A percentile compares a stretch with the other conserved stretches of the same genome.
phyloP scores from a whole-genome alignment of 2,797 vertebrate species.

The Cyclura pinguis region DNA sequence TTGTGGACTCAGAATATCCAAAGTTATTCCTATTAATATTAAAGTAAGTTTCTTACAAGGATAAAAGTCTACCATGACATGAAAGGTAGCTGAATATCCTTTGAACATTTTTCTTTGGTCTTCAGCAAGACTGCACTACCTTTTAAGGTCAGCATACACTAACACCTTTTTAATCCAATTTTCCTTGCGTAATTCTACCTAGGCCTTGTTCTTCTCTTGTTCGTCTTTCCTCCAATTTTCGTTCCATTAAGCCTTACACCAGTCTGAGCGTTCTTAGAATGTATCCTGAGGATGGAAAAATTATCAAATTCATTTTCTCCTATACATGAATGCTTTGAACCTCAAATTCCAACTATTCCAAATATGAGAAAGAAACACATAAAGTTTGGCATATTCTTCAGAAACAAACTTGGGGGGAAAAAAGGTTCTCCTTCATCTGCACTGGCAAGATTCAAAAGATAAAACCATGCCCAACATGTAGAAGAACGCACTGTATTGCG shows the following conservation, averaged over 20 bases:
- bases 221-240: background rate
- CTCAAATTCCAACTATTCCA: background rate
- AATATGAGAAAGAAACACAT: background rate
- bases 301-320: too few relatives aligned
- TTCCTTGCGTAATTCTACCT: background rate
- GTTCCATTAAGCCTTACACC: background rate
- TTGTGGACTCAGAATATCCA: background rate
- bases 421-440: background rate
- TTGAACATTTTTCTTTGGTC: background rate
- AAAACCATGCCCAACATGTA: background rate
- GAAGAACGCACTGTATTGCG: background rate
- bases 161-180: background rate
- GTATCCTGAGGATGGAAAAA: too few relatives aligned
- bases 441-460: background rate
- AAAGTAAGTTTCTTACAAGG: background rate
- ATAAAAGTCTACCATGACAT: background rate
- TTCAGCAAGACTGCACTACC: background rate
- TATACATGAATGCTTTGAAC: background rate
- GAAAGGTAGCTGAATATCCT: background rate
- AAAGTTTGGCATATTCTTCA: background rate
- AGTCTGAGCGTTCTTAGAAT: background rate
- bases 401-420: background rate
- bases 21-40: background rate
- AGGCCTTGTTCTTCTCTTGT: background rate
- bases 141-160: background rate